Evolutionary conservation across 2,888 invertebrate genomes (phyloP).

Genomic region (Troilus luridus): DNA sequence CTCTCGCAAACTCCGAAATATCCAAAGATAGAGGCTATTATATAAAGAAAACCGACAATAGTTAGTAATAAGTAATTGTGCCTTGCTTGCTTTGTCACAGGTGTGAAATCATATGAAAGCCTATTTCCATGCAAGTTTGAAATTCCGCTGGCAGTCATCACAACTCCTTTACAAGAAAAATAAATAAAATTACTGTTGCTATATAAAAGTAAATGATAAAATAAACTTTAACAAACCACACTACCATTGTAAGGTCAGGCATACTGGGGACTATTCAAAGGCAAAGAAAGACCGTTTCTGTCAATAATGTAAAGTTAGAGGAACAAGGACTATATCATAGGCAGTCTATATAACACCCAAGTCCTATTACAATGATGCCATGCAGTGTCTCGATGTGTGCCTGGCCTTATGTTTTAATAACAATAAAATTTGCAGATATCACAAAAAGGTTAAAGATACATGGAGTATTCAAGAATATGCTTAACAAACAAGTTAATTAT

Average conservation of each 20-base stretch:
- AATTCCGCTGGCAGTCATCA: not conserved
- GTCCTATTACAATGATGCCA: too few species aligned
- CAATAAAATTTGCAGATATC: not conserved
- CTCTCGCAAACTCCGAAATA: conserved; percentile 50
- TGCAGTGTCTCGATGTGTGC: too few species aligned
- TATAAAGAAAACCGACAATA: conserved; percentile 8
- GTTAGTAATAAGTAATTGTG: conserved; percentile 42
- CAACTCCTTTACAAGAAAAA: conserved; percentile 32
- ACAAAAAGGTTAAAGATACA: not conserved
- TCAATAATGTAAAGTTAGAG: too few species aligned
- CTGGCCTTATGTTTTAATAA: too few species aligned
- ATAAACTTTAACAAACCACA: not conserved
- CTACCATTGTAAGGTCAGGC: not conserved
- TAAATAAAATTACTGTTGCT: not conserved
- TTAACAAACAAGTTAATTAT: not conserved
- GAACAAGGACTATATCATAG: too few species aligned
- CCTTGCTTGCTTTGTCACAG: not conserved
- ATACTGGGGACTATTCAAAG: too few species aligned
- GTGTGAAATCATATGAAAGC: conserved; percentile 13
- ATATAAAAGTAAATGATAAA: not conserved
- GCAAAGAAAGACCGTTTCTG: too few species aligned
- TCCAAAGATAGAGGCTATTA: conserved; percentile 42
- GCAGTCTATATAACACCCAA: too few species aligned
- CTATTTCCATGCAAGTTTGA: conserved; percentile 16
- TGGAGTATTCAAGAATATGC: not conserved